Conservation (phyloP, 2,113 vertebrate species). For the Leptodactylus fuscus region DNA sequence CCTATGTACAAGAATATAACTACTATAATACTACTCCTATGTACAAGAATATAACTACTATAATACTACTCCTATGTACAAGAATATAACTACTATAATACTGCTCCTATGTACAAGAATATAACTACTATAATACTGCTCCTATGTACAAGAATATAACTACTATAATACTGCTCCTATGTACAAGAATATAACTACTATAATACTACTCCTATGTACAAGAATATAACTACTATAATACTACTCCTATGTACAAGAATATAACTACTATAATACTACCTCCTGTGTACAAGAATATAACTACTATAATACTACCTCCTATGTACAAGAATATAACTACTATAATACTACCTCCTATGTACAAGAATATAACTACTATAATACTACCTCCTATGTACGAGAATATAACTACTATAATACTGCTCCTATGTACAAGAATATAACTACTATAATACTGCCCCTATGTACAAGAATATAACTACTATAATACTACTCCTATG, state of each 20-base stretch:
- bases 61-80: background rate
- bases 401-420: too few relatives aligned
- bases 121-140: slow-evolving; percentile 15
- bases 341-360: background rate
- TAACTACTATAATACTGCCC: too few relatives aligned
- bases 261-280: slow-evolving; percentile 5
- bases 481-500: too few relatives aligned
- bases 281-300: slow-evolving; percentile 5
- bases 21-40: background rate
- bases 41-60: too few relatives aligned
- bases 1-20: slow-evolving; percentile 1
- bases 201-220: background rate
- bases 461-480: too few relatives aligned
- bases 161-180: slow-evolving; percentile 5
- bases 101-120: slow-evolving; percentile 2
- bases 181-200: background rate
- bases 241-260: background rate
- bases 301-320: background rate
- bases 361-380: too few relatives aligned
- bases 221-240: slow-evolving; percentile 16
- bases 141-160: slow-evolving; percentile 7
- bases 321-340: slow-evolving; percentile 2
- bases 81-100: slow-evolving; percentile 21
- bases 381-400: too few relatives aligned
- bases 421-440: too few relatives aligned